These are phyloP conservation scores for Manacus vitellinus DNA, from an alignment of 2,113 vertebrate species.

Conservation along the genomic window DNA sequence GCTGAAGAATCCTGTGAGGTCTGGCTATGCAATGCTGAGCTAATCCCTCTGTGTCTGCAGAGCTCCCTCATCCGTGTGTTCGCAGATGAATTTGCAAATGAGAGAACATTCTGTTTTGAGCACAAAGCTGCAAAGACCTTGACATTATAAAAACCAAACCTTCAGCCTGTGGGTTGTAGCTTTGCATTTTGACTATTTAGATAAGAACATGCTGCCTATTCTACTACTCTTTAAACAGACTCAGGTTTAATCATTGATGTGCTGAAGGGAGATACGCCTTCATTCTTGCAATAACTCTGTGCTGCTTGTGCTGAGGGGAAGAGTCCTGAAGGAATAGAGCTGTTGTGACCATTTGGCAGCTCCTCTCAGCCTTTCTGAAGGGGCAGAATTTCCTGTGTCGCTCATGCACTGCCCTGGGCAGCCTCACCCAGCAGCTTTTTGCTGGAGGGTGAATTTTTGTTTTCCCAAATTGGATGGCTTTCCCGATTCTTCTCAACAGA, in stretches of 20 bases:
- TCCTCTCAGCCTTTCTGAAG: background rate
- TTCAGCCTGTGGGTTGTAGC: background rate
- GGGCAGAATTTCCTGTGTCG: fast-evolving
- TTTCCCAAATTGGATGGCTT: background rate
- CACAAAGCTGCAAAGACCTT: background rate
- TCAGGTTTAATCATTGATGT: conserved; percentile 20
- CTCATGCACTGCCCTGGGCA: background rate
- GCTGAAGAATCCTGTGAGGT: background rate
- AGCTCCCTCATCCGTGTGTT: background rate
- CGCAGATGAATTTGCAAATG: background rate
- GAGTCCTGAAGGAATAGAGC: background rate
- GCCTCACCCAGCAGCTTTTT: background rate
- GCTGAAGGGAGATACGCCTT: background rate
- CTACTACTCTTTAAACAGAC: background rate
- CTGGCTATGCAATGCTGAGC: background rate
- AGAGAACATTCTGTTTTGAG: background rate
- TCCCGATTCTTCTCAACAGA: background rate
- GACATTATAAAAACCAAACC: background rate
- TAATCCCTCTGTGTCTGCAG: background rate
- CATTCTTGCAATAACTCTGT: background rate
- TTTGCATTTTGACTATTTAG: background rate
- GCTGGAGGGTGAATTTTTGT: background rate
- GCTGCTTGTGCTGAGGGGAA: background rate
- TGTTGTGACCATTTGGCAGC: background rate
- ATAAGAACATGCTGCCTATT: background rate